Evolutionary conservation across 2,888 invertebrate species (phyloP).

Genomic region (Caenorhabditis becei): DNA sequence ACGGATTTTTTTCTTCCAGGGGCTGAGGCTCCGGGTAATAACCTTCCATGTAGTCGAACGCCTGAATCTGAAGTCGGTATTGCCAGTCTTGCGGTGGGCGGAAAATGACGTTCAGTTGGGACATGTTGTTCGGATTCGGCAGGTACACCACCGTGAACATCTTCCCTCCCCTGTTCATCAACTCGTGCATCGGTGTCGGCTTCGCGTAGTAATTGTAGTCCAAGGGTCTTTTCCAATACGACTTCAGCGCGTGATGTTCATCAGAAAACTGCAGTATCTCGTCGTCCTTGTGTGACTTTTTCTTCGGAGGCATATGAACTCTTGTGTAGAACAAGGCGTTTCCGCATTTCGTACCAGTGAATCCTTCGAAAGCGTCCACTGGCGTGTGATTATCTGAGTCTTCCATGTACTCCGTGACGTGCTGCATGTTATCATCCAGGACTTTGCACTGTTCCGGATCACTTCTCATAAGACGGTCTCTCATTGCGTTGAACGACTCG

Average conservation of each 20-base stretch:
- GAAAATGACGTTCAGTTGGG: constrained; percentile 9
- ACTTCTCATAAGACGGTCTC: not conserved
- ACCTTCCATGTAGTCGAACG: not conserved
- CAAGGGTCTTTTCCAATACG: not conserved
- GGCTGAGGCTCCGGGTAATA: not conserved
- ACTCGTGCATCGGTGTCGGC: not conserved
- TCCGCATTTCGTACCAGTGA: not conserved
- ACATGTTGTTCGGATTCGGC: constrained; percentile 9
- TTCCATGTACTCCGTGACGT: not conserved
- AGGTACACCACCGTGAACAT: constrained; percentile 12
- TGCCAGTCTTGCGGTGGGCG: not conserved
- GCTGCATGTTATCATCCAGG: not conserved
- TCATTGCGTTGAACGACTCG: constrained; percentile 1
- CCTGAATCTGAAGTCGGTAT: not conserved
- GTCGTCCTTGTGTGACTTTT: not conserved
- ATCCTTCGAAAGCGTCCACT: not conserved
- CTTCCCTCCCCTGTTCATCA: not conserved
- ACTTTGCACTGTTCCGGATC: not conserved
- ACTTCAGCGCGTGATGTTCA: not conserved
- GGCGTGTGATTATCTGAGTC: not conserved
- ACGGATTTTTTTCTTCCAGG: not conserved
- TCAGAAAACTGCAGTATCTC: not conserved
- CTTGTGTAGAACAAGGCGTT: not conserved
- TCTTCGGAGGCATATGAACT: not conserved
- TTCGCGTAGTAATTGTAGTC: not conserved